These are phyloP conservation scores for Keiferia lycopersicella DNA, from an alignment of 2,888 invertebrate species.

Conservation along the genomic window DNA sequence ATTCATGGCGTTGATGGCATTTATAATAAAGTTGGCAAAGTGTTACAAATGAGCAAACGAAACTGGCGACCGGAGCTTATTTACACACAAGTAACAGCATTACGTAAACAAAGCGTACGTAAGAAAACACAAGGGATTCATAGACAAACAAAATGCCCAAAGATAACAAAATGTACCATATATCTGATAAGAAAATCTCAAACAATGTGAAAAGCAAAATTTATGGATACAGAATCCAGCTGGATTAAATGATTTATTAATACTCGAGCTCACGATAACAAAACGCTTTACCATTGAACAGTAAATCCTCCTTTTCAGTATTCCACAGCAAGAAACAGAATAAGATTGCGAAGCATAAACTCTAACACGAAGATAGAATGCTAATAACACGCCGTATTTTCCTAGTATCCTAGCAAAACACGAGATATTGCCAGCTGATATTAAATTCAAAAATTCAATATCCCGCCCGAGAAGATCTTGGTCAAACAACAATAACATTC, in stretches of 20 bases:
- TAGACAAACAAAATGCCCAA: neutral
- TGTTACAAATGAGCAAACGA: slow-evolving; percentile 8
- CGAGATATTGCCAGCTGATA: slow-evolving; percentile 25
- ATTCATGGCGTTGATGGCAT: neutral
- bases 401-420: slow-evolving; percentile 22
- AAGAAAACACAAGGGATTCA: neutral
- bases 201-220: slow-evolving; percentile 13
- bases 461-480: slow-evolving; percentile 25
- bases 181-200: slow-evolving; percentile 17
- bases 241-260: slow-evolving; percentile 19
- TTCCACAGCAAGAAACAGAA: slow-evolving; percentile 19
- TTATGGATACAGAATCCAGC: slow-evolving; percentile 17
- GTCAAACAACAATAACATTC: slow-evolving; percentile 47
- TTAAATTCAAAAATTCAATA: slow-evolving; percentile 35
- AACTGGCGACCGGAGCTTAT: neutral
- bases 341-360: slow-evolving; percentile 22
- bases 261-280: slow-evolving; percentile 12
- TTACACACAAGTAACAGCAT: neutral
- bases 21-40: neutral
- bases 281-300: slow-evolving; percentile 14
- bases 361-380: slow-evolving; percentile 21
- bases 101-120: neutral
- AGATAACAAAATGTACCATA: slow-evolving; percentile 10
- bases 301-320: slow-evolving; percentile 19
- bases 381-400: slow-evolving; percentile 20